These are phyloP conservation scores for Megalonaias nervosa DNA, from an alignment of 1,140 invertebrate species.

Conservation along the genomic window DNA sequence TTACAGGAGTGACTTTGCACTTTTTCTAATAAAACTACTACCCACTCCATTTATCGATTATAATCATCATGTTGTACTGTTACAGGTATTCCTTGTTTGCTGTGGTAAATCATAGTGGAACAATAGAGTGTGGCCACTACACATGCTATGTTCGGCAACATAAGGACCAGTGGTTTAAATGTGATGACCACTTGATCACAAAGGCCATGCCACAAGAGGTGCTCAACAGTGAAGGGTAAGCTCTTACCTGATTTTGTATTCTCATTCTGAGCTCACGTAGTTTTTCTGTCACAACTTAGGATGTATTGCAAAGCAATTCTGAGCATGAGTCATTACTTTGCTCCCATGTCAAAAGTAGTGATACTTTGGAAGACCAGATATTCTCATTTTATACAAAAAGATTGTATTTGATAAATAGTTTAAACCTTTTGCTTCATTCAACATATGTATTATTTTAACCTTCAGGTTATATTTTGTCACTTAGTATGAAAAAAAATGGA, in stretches of 20 bases:
- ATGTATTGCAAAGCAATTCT: background rate
- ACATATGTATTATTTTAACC: too few relatives aligned
- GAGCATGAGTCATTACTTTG: background rate
- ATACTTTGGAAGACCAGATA: background rate
- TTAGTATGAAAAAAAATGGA: too few relatives aligned
- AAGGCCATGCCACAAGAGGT: slow-evolving; percentile 90
- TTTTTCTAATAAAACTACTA: too few relatives aligned
- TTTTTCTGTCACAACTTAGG: background rate
- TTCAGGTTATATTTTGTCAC: too few relatives aligned
- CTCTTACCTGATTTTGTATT: slow-evolving; percentile 48
- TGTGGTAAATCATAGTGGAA: slow-evolving; percentile 96
- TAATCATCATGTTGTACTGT: background rate
- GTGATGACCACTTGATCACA: slow-evolving; percentile 96
- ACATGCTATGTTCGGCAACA: slow-evolving; percentile 94
- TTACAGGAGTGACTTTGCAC: too few relatives aligned
- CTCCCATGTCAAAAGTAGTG: background rate
- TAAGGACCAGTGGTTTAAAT: slow-evolving; percentile 95
- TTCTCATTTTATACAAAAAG: background rate
- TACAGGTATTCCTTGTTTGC: slow-evolving; percentile 92
- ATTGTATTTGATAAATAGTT: background rate
- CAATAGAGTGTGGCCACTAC: slow-evolving; percentile 94
- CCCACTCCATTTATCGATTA: too few relatives aligned
- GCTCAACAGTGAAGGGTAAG: slow-evolving; percentile 93
- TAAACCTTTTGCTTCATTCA: too few relatives aligned
- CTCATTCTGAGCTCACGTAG: background rate